A percentile compares a stretch with the other conserved stretches of the same genome.
Evolutionary conservation across 2,888 invertebrate genomes (phyloP).

Genomic region (Campaea margaritaria): DNA sequence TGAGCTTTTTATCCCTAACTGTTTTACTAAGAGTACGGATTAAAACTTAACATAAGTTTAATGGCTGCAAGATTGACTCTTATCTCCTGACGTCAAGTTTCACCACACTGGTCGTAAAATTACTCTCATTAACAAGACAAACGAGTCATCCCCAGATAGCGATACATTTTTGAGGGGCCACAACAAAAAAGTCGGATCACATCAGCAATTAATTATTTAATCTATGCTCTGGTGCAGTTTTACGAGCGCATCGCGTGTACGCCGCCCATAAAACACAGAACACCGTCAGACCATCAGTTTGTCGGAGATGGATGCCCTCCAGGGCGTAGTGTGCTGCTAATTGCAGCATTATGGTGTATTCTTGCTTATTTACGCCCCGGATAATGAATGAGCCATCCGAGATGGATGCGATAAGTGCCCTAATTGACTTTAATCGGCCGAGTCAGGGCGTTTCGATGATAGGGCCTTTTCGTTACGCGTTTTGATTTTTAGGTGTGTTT

Average conservation of each 20-base stretch:
- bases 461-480: not conserved
- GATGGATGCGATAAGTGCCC: slow-evolving; percentile 42
- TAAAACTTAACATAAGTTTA: not conserved
- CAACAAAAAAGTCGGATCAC: slow-evolving; percentile 40
- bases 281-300: slow-evolving; percentile 48
- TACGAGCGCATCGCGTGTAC: slow-evolving; percentile 61
- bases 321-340: slow-evolving; percentile 55
- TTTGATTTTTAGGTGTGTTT: not conserved
- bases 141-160: slow-evolving; percentile 36
- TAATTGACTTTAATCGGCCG: slow-evolving; percentile 37
- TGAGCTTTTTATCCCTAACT: too few relatives aligned
- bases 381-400: slow-evolving; percentile 47
- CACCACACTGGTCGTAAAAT: slow-evolving; percentile 10
- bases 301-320: slow-evolving; percentile 44
- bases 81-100: not conserved
- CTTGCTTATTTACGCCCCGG: slow-evolving; percentile 55
- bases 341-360: slow-evolving; percentile 58
- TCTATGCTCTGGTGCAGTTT: slow-evolving; percentile 53
- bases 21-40: not conserved
- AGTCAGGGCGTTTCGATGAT: slow-evolving; percentile 34
- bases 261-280: slow-evolving; percentile 51
- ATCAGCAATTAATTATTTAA: slow-evolving; percentile 56
- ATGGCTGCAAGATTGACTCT: not conserved
- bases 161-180: slow-evolving; percentile 32
- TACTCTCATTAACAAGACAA: slow-evolving; percentile 28